Conservation (phyloP, 2,113 vertebrate species). For the Sinosuthora webbiana region DNA sequence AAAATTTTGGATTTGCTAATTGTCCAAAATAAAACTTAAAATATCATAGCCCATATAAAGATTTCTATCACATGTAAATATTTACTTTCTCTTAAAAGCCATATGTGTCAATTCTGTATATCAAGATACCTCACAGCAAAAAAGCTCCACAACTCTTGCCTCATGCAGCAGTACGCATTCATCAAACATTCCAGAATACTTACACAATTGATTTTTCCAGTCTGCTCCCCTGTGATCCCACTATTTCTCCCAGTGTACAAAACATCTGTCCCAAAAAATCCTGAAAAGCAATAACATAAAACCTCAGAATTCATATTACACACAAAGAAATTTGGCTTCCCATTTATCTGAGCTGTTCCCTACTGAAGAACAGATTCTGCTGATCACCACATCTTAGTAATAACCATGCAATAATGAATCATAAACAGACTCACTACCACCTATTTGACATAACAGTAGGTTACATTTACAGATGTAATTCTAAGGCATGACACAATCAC, state of each 20-base stretch:
- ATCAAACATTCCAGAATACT: conserved; percentile 67
- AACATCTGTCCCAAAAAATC: conserved; percentile 95
- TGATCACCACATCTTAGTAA: background rate
- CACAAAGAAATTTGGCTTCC: background rate
- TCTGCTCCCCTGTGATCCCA: conserved; percentile 92
- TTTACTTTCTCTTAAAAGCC: background rate
- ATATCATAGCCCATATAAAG: background rate
- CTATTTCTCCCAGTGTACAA: conserved; percentile 94
- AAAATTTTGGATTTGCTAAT: background rate
- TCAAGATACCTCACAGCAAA: background rate
- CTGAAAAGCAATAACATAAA: conserved; percentile 72
- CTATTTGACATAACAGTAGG: background rate
- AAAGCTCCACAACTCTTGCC: background rate
- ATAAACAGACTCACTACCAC: background rate
- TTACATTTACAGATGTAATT: background rate
- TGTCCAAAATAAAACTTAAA: background rate
- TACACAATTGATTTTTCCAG: conserved; percentile 90
- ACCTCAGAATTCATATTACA: background rate
- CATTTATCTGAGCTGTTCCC: background rate
- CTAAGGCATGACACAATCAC: background rate
- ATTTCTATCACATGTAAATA: background rate
- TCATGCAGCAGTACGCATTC: background rate
- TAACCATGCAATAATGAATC: background rate
- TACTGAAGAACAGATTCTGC: background rate
- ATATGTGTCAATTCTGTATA: background rate